A percentile compares a stretch with the other conserved stretches of the same genome.
Evolutionary conservation across 2,113 vertebrate species (phyloP).

Genomic region (Sturnus vulgaris): DNA sequence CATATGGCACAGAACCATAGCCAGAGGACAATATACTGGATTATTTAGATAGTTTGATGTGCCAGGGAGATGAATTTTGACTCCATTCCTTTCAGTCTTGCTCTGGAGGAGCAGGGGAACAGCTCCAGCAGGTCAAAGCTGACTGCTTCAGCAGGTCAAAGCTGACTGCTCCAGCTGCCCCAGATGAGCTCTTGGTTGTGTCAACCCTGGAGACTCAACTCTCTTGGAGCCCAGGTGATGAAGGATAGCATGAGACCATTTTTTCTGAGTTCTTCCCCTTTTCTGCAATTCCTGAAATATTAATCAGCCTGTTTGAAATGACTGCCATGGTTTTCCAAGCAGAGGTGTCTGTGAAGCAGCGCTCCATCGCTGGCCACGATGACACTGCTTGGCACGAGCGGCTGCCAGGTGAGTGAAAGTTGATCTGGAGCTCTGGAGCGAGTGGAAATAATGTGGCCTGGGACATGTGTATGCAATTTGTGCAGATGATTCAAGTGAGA

Average conservation of each 20-base stretch:
- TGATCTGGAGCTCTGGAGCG: constrained; percentile 2
- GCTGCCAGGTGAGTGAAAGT: constrained; percentile 66
- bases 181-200: neutral
- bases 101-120: neutral
- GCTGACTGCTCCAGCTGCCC: neutral
- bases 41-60: neutral
- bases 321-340: neutral
- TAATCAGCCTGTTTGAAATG: neutral
- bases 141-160: neutral
- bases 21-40: neutral
- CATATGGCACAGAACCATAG: neutral
- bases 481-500: constrained; percentile 61
- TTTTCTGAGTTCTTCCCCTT: neutral
- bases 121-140: neutral
- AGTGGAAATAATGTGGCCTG: constrained; percentile 43
- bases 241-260: neutral
- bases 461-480: constrained; percentile 65
- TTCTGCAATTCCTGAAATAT: neutral
- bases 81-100: neutral
- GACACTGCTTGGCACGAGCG: neutral
- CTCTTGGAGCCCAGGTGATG: neutral
- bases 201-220: neutral
- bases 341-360: neutral
- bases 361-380: neutral
- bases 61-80: neutral